Evolutionary conservation across 2,888 invertebrate genomes (phyloP), one percentile per base, ranked within the genome.

Genomic region (Incurvaria masculella): DNA sequence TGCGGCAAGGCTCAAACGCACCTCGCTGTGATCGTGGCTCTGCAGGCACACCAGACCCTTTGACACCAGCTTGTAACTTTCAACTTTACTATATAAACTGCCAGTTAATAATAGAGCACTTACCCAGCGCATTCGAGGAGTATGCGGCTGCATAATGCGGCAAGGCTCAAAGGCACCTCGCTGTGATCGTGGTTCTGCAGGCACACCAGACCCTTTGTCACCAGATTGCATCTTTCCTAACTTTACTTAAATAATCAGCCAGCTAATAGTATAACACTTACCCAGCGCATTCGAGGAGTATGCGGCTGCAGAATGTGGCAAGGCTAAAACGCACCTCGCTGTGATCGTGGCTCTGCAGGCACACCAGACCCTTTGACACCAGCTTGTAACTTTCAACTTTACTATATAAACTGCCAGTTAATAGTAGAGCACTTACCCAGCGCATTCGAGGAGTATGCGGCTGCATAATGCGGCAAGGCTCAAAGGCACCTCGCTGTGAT

Each of bases 1-100:
- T n/a, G 76, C 64, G 1, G 81, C 81, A 44, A 90, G 72, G 64
- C 86, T 86, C 45, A 65, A 64, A 44, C 89, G 72, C 49, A 91
- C 85, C 63, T 66, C 74, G 45, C 64, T 66, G 55, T 88, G 84
- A 1, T 81, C 72, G 63, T 89, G 85, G 2, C 79, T 73, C 1
- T 81, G 73, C 21, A 89, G 61, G 27, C 68, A 66, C 4, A 72
- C 63, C n/a, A 88, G 65, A 45, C 81, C 71, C 26, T 62, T 62
- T 2, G 82, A 74, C 11, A 83, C 67, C 2, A 70, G 51, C 6
- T n/a, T n/a, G n/a, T n/a, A n/a, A n/a, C n/a, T n/a, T n/a, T n/a
- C n/a, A n/a, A n/a, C n/a, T n/a, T n/a, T n/a, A n/a, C n/a, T n/a
- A n/a, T n/a, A n/a, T n/a, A n/a, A n/a, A n/a, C n/a, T n/a, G n/a